Base-by-base conservation (phyloP, 2,797 vertebrate species). In the Lagocephalus sceleratus region DNA sequence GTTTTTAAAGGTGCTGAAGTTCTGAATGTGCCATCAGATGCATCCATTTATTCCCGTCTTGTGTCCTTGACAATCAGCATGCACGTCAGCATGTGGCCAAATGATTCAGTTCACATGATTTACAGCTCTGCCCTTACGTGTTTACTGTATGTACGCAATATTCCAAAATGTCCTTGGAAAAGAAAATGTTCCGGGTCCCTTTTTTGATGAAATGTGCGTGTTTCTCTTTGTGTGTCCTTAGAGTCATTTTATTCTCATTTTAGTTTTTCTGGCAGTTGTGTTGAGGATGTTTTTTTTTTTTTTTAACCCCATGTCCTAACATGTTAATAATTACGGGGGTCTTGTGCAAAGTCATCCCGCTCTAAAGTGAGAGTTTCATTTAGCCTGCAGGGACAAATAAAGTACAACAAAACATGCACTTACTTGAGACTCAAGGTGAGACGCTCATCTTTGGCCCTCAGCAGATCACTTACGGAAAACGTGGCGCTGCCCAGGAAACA, bases 351-450 rank as follows among this genome's bases (percentile, higher is more conserved):
- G 38, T 70, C 55, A 54, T 62, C 60, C 23, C 25, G 66, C 60
- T 72, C 52, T 19, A 3, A 60, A 58, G 47, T 57, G 53, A 42
- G 32, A 29, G 46, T 55, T 50, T 26, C 29, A 45, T 47, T 71
- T 52, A 51, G 60, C 39, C 57, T 17, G 22, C 17, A 64, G 61
- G 44, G 43, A 25, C 25, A 20, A 64, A 57, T 39, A 43, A 22
- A 57, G 22, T 20, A 19, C 45, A 51, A 68, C 52, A 51, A 67
- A 54, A 52, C 50, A 61, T 39, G 46, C 19, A 64, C 92, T 88
- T 79, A 98, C 97, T 94, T 94, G 66, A 99, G 92, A 64, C 86
- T 94, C 72, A 98, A 92, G 66, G 91, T 91, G 79, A 99, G 78
- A 60, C 89, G 91, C 14, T 95, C 92, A 73, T 96, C 94, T 87